Evolutionary conservation across 2,888 invertebrate genomes (phyloP).

Genomic region (Drosophila testacea): DNA sequence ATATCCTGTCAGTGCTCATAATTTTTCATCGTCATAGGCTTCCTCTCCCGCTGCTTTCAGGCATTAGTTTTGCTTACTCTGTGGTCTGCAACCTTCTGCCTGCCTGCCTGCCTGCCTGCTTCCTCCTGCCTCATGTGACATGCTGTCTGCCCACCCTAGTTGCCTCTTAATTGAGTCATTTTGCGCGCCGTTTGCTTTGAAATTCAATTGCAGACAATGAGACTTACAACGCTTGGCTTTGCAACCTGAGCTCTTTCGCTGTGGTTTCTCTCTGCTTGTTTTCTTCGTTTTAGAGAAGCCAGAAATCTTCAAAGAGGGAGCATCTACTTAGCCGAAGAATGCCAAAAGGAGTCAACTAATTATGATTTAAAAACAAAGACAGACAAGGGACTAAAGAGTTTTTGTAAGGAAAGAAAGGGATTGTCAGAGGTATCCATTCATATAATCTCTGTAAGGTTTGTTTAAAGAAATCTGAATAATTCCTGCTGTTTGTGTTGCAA

Average conservation of each 20-base stretch:
- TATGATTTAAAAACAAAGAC: slow-evolving; percentile 16
- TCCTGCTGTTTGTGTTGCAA: not conserved
- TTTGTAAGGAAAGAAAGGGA: not conserved
- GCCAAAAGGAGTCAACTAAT: slow-evolving; percentile 35
- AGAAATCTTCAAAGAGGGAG: slow-evolving; percentile 20
- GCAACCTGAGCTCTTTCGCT: slow-evolving; percentile 44
- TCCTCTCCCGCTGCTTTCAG: slow-evolving; percentile 57
- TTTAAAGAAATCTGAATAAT: not conserved
- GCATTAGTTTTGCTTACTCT: slow-evolving; percentile 65
- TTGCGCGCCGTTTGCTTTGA: slow-evolving; percentile 70
- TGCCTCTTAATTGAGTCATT: slow-evolving; percentile 72
- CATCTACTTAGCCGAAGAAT: slow-evolving; percentile 34
- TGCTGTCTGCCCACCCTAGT: slow-evolving; percentile 19
- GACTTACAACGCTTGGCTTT: slow-evolving; percentile 14
- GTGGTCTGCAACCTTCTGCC: slow-evolving; percentile 34
- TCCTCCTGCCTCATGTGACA: not conserved
- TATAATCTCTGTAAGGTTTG: not conserved
- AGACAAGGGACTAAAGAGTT: not conserved
- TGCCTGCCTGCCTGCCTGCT: not conserved
- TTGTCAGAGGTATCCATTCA: not conserved
- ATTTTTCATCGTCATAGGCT: slow-evolving; percentile 22
- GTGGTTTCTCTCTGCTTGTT: slow-evolving; percentile 15
- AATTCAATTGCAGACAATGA: slow-evolving; percentile 67
- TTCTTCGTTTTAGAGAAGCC: slow-evolving; percentile 24
- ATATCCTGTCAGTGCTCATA: slow-evolving; percentile 10